Base-by-base conservation (phyloP, 2,113 vertebrate species). In the Dicrurus megarhynchus region DNA sequence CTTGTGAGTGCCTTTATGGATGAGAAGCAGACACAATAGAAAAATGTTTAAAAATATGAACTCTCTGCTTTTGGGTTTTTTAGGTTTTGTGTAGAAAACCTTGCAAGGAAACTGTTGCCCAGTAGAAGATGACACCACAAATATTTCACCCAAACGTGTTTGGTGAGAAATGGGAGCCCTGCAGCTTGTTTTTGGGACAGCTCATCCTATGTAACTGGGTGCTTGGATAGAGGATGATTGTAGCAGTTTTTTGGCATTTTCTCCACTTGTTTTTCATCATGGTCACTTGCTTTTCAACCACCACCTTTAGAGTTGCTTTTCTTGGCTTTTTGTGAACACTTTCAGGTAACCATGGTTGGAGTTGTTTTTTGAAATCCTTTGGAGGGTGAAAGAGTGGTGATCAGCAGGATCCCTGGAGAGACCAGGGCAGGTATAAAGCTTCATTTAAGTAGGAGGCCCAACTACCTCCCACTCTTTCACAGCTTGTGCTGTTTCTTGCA, bases 181-280 rank as follows among this genome's bases (percentile, higher is more conserved):
- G 60, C 39, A 56, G 44, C 35, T 69, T 32, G 10, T 70, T 87
- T 77, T 82, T 0, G 3, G 44, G 39, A 42, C 28, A 49, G 2
- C 14, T 61, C 1, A 0, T 90, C 33, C 33, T 1, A 0, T n/a
- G 21, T 74, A 77, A 39, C 18, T 61, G 50, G 7, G 1, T 90
- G 13, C 39, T 47, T 68, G 42, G 39, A 50, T 50, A 55, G 41
- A 49, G 12, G 15, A 46, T 69, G 30, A 41, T 47, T 87, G 20
- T 59, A 52, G 84, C 52, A 70, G 18, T 22, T 80, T 83, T 89
- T 41, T 69, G 37, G 5, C 20, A 32, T 81, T 81, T 87, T 87
- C 35, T 84, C 28, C 0, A 0, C 7, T 2, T 56, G 5, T 70
- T 87, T 77, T 73, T 75, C 16, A 21, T 55, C 3, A 1, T 2